A percentile compares a stretch with the other conserved stretches of the same genome.
Evolutionary conservation across 2,113 vertebrate species (phyloP).

Genomic region (Pongo pygmaeus): DNA sequence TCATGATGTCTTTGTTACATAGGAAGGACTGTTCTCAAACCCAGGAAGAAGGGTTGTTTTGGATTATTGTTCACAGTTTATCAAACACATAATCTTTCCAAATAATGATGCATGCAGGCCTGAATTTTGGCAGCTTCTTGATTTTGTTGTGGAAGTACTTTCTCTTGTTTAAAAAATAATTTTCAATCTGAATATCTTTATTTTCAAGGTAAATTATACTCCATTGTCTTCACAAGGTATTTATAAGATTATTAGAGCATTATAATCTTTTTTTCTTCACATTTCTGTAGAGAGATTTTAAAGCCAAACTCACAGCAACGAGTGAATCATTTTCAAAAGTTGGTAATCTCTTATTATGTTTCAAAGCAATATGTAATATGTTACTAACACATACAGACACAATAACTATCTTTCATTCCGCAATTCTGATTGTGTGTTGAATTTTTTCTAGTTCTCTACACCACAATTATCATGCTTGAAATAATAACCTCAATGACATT

Average conservation of each 20-base stretch:
- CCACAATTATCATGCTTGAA: neutral
- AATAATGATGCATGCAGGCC: neutral
- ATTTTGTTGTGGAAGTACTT: neutral
- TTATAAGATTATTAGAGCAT: neutral
- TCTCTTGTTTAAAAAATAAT: neutral
- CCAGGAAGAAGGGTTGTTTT: neutral
- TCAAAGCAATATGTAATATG: neutral
- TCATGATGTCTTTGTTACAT: neutral
- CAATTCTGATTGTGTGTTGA: neutral
- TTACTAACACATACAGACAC: neutral
- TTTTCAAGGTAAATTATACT: neutral
- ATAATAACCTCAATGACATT: neutral
- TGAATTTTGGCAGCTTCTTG: neutral
- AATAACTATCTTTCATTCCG: neutral
- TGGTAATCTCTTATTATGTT: neutral
- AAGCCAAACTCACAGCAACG: neutral
- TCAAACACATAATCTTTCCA: neutral
- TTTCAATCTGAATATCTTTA: neutral
- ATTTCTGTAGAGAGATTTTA: neutral
- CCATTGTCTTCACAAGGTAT: neutral
- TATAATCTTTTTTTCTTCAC: neutral
- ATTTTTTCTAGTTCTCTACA: constrained; percentile 8
- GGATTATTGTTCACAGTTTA: neutral
- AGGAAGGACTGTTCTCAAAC: neutral
- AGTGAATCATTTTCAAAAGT: neutral